Evolutionary conservation across 2,888 invertebrate genomes (phyloP).

Genomic region (Choreutis nemorana): DNA sequence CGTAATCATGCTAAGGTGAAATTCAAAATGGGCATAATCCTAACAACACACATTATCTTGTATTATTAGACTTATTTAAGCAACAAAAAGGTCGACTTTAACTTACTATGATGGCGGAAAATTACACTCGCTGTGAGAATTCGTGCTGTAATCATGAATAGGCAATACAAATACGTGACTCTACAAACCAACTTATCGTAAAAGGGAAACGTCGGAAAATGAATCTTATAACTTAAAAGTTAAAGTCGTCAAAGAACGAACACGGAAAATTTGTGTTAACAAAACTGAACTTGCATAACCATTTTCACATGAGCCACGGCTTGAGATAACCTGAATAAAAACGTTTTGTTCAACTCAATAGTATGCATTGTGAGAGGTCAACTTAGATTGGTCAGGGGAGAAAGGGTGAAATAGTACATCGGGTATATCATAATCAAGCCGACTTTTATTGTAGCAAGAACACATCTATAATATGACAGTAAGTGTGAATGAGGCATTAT

Average conservation of each 20-base stretch:
- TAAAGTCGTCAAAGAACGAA: constrained; percentile 8
- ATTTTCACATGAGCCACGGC: constrained; percentile 1
- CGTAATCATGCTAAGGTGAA: too few species aligned
- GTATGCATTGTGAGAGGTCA: neutral
- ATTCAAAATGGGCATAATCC: too few species aligned
- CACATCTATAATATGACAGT: constrained; percentile 2
- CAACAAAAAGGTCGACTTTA: too few species aligned
- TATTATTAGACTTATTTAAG: too few species aligned
- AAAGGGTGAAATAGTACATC: constrained; percentile 18
- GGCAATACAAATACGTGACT: constrained; percentile 27
- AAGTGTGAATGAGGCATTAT: constrained; percentile 2
- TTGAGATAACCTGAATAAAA: neutral
- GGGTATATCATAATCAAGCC: constrained; percentile 27
- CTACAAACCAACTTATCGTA: constrained; percentile 12
- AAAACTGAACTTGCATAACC: constrained; percentile 17
- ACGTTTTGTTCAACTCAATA: neutral
- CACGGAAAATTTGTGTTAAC: constrained; percentile 10
- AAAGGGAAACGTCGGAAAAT: constrained; percentile 14
- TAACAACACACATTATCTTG: too few species aligned
- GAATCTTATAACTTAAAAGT: constrained; percentile 13
- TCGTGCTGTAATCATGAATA: constrained; percentile 28
- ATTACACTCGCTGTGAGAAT: constrained; percentile 29
- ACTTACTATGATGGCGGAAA: constrained; percentile 29
- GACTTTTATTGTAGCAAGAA: constrained; percentile 24
- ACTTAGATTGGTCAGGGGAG: constrained; percentile 10